A percentile compares a stretch with the other conserved stretches of the same genome.
Evolutionary conservation across 2,888 invertebrate species (phyloP).

Genomic region (Stramonita haemastoma): DNA sequence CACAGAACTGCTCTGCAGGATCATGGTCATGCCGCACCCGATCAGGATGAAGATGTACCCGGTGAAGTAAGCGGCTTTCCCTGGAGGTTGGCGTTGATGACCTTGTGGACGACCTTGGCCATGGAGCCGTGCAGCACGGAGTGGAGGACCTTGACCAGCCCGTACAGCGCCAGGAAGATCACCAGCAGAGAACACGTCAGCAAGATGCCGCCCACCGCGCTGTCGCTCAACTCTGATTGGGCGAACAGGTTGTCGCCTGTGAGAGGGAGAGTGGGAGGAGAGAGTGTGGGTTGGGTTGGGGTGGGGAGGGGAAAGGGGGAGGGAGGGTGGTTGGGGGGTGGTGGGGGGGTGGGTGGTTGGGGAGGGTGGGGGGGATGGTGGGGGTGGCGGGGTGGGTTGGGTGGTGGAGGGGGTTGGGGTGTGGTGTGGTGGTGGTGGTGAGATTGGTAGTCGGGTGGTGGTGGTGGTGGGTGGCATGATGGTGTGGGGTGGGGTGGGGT

Average conservation of each 20-base stretch:
- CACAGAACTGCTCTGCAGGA: constrained; percentile 71
- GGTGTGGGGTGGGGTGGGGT: too few species aligned
- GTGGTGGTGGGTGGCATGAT: too few species aligned
- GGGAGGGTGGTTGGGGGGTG: too few species aligned
- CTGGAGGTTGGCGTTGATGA: constrained; percentile 69
- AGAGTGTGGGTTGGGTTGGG: too few species aligned
- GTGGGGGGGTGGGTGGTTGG: too few species aligned
- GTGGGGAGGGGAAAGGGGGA: too few species aligned
- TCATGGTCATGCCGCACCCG: constrained; percentile 66
- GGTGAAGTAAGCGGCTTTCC: constrained; percentile 61
- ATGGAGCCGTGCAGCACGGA: constrained; percentile 54
- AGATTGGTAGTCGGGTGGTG: too few species aligned
- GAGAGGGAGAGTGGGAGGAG: neutral
- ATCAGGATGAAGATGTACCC: constrained; percentile 68
- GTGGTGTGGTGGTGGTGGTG: too few species aligned
- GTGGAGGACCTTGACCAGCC: constrained; percentile 69
- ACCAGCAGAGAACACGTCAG: constrained; percentile 61
- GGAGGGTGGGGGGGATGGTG: too few species aligned
- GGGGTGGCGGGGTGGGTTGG: too few species aligned
- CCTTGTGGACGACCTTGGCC: constrained; percentile 56
- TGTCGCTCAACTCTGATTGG: constrained; percentile 53
- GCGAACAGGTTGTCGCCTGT: constrained; percentile 33
- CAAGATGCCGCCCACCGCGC: constrained; percentile 61
- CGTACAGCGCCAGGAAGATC: constrained; percentile 64
- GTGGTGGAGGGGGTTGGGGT: too few species aligned